Percentiles rank a stretch among this genome's conserved stretches.
phyloP scores from a whole-genome alignment of 1,140 invertebrate species.

The Trichoplusia ni region DNA sequence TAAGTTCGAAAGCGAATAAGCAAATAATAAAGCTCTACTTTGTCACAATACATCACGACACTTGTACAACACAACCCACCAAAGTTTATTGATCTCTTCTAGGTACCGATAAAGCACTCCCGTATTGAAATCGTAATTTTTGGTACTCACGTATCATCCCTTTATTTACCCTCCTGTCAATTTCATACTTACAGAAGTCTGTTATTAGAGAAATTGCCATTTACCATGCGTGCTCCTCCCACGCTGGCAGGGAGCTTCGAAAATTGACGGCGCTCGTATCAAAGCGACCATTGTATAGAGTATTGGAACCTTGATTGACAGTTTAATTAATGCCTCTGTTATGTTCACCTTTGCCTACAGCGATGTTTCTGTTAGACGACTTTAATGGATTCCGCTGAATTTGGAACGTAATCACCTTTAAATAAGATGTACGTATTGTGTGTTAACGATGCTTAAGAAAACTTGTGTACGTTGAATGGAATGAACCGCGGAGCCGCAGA shows the following conservation, averaged over 20 bases:
- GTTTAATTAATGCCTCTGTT: constrained; percentile 55
- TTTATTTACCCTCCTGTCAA: constrained; percentile 1
- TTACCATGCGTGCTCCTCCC: constrained; percentile 8
- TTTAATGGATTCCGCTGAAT: constrained; percentile 20
- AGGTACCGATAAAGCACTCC: no score
- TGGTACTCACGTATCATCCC: no score
- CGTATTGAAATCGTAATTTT: no score
- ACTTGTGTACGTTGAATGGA: neutral
- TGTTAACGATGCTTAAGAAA: neutral
- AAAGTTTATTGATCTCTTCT: no score
- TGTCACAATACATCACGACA: no score
- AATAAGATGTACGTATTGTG: constrained; percentile 15
- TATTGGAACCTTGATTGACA: constrained; percentile 47
- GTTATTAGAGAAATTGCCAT: constrained; percentile 16
- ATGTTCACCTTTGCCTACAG: constrained; percentile 30
- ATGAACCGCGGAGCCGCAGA: no score
- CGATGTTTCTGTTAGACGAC: constrained; percentile 18
- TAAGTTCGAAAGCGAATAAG: no score
- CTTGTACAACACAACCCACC: no score
- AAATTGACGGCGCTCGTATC: constrained; percentile 47
- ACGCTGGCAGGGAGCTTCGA: constrained; percentile 28
- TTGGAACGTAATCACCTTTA: constrained; percentile 22
- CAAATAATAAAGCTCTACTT: no score
- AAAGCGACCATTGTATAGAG: constrained; percentile 43
- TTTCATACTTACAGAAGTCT: neutral